A percentile compares a stretch with the other conserved stretches of the same genome.
These are phyloP conservation scores for Porphyrio hochstetteri DNA, from an alignment of 2,113 vertebrate genomes.

Conservation along the genomic window DNA sequence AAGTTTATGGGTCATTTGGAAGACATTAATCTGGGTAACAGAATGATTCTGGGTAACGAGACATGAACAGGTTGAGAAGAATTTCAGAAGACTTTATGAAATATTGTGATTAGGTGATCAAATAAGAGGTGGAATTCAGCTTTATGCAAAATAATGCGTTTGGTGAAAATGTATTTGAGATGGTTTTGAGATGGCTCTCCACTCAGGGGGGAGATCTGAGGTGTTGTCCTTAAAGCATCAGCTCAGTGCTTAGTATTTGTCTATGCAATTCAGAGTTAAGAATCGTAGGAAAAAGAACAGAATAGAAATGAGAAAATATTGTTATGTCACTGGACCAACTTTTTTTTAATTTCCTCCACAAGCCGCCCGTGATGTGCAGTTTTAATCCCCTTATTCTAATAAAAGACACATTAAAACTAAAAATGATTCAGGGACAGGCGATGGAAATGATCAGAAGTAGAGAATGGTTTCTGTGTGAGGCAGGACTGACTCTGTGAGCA, in stretches of 20 bases:
- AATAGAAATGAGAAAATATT: background rate
- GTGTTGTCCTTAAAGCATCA: background rate
- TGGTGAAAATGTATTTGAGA: background rate
- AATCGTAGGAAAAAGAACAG: background rate
- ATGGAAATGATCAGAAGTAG: background rate
- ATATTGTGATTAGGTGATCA: background rate
- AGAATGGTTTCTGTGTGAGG: background rate
- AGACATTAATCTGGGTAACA: too few relatives aligned
- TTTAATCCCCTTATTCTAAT: background rate
- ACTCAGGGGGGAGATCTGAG: background rate
- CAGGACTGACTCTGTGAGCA: background rate
- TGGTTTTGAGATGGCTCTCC: background rate
- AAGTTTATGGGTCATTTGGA: background rate
- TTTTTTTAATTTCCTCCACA: background rate
- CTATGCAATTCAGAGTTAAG: background rate
- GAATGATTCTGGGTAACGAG: background rate
- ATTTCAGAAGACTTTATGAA: background rate
- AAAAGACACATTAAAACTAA: background rate
- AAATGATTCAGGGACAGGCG: background rate
- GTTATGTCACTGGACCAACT: background rate
- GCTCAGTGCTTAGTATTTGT: background rate
- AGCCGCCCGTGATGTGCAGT: rapidly evolving
- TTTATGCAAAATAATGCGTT: background rate
- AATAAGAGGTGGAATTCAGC: background rate
- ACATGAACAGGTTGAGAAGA: background rate